These are phyloP conservation scores for Pachliopta kotzebuea DNA, from an alignment of 2,888 invertebrate genomes.

Conservation along the genomic window DNA sequence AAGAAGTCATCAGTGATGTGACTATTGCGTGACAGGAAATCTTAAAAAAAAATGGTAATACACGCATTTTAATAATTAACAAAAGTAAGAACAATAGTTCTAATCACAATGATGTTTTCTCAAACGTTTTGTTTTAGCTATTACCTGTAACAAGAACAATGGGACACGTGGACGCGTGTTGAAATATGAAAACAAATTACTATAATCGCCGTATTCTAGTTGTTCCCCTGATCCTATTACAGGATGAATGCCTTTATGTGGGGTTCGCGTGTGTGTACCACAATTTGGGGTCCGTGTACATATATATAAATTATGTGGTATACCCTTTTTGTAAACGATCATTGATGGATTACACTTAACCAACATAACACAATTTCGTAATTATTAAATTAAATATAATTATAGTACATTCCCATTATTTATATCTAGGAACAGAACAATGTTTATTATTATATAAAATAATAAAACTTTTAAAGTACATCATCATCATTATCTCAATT, in stretches of 20 bases:
- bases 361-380: too few relatives aligned
- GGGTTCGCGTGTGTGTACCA: conserved; percentile 53
- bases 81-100: conserved; percentile 7
- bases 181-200: conserved; percentile 50
- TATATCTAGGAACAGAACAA: too few relatives aligned
- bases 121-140: conserved; percentile 21
- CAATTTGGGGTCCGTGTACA: conserved; percentile 37
- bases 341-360: too few relatives aligned
- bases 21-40: too few relatives aligned
- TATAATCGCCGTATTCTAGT: conserved; percentile 42
- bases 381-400: too few relatives aligned
- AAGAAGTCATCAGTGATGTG: too few relatives aligned
- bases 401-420: too few relatives aligned
- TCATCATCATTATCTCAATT: too few relatives aligned
- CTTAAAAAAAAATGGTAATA: too few relatives aligned
- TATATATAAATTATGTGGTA: conserved; percentile 6
- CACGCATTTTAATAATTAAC: background rate
- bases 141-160: conserved; percentile 46
- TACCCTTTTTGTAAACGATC: too few relatives aligned
- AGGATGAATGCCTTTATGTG: conserved; percentile 51
- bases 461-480: too few relatives aligned
- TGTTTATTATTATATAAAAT: too few relatives aligned
- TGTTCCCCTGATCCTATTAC: conserved; percentile 52
- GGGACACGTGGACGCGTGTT: conserved; percentile 49
- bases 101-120: conserved; percentile 26